phyloP scores from a whole-genome alignment of 2,888 invertebrate genomes.

The Eulithis prunata region DNA sequence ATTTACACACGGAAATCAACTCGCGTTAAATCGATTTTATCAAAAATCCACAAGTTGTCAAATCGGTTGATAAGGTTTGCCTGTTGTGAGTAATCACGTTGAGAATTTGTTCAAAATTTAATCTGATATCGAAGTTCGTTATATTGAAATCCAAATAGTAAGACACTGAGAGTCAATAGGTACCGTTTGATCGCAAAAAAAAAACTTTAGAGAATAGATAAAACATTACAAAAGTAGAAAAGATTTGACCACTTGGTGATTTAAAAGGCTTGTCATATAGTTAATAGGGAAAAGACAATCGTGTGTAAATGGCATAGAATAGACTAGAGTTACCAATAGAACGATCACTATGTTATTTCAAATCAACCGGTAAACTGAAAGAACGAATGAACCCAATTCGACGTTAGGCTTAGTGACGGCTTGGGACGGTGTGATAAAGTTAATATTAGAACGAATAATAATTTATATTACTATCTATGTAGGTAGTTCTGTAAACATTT shows the following conservation, averaged over 20 bases:
- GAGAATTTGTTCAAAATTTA: neutral
- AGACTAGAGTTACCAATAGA: slow-evolving; percentile 36
- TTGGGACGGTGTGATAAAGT: slow-evolving; percentile 41
- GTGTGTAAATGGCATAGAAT: slow-evolving; percentile 38
- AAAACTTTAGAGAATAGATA: neutral
- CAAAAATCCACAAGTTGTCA: neutral
- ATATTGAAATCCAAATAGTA: neutral
- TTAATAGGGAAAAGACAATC: slow-evolving; percentile 26
- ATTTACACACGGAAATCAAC: slow-evolving; percentile 46
- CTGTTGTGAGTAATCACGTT: neutral
- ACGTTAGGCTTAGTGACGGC: slow-evolving; percentile 42
- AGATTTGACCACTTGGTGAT: slow-evolving; percentile 7
- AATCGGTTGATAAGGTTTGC: slow-evolving; percentile 9
- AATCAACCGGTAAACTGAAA: slow-evolving; percentile 47
- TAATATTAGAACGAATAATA: slow-evolving; percentile 3
- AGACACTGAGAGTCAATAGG: neutral
- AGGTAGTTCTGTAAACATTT: too few species aligned
- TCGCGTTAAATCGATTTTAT: neutral
- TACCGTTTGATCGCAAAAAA: slow-evolving; percentile 1
- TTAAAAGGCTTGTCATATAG: slow-evolving; percentile 3
- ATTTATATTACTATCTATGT: too few species aligned
- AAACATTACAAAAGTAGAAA: slow-evolving; percentile 17
- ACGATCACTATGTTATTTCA: slow-evolving; percentile 37
- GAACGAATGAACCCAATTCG: slow-evolving; percentile 43
- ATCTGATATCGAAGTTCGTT: neutral